These are phyloP conservation scores for Penaeus chinensis DNA, from an alignment of 1,140 invertebrate genomes.

Conservation along the genomic window DNA sequence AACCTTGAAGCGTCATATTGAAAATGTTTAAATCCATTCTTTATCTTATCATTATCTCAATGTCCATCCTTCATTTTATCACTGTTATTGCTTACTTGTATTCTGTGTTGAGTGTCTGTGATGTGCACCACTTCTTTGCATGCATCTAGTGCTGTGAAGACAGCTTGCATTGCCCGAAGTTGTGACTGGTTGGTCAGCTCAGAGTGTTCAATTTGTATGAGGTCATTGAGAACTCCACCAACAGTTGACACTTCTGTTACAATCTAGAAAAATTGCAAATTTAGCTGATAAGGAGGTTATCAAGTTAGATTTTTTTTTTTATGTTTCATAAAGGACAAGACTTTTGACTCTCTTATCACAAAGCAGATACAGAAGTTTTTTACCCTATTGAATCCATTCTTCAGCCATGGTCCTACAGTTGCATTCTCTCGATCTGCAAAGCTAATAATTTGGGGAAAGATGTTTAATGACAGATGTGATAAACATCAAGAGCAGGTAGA, in stretches of 20 bases:
- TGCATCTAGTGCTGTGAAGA: slow-evolving; percentile 85
- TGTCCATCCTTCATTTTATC: slow-evolving; percentile 39
- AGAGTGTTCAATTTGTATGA: slow-evolving; percentile 78
- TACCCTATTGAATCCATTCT: slow-evolving; percentile 70
- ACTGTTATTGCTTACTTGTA: slow-evolving; percentile 75
- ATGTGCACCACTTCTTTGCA: slow-evolving; percentile 88
- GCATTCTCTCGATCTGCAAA: slow-evolving; percentile 68
- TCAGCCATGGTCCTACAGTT: slow-evolving; percentile 67
- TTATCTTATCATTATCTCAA: neutral
- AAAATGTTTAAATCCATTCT: neutral
- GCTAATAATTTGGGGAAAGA: slow-evolving; percentile 61
- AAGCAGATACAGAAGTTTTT: slow-evolving; percentile 5
- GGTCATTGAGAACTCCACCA: slow-evolving; percentile 79
- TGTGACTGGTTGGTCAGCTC: slow-evolving; percentile 74
- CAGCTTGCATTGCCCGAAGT: slow-evolving; percentile 76
- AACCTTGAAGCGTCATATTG: neutral
- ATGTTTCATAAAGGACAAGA: too few species aligned
- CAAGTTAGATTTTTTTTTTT: too few species aligned
- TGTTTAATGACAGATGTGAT: neutral
- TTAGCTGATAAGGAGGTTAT: neutral
- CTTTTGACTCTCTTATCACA: neutral
- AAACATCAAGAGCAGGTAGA: neutral
- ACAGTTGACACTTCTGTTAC: slow-evolving; percentile 78
- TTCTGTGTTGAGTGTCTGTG: slow-evolving; percentile 83
- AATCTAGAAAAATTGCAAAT: slow-evolving; percentile 72